phyloP scores from a whole-genome alignment of 2,888 invertebrate species.

The Oxytorus armatus region DNA sequence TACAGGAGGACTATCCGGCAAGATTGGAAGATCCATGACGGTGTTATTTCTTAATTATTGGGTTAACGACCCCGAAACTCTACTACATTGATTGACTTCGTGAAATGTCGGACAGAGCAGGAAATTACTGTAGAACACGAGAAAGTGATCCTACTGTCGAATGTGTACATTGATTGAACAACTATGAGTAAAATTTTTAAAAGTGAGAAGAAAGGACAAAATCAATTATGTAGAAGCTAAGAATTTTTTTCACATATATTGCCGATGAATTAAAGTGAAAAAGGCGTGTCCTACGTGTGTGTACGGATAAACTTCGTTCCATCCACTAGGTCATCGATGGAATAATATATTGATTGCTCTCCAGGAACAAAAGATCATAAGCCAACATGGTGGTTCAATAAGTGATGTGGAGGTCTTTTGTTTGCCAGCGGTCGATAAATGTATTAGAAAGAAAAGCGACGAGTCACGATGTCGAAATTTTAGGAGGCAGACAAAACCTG shows the following conservation, averaged over 20 bases:
- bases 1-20: conserved; percentile 74
- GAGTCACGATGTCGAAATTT: not conserved
- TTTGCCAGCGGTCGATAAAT: too few species aligned
- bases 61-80: conserved; percentile 77
- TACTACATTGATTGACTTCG: not conserved
- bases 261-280: too few species aligned
- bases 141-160: too few species aligned
- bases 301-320: too few species aligned
- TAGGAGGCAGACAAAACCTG: not conserved
- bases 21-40: conserved; percentile 67
- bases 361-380: conserved; percentile 7
- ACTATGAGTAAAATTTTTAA: not conserved
- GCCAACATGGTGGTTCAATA: too few species aligned
- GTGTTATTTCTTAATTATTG: conserved; percentile 78
- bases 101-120: not conserved
- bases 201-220: too few species aligned
- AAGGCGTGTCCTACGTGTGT: too few species aligned
- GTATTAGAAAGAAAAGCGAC: not conserved
- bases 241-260: too few species aligned
- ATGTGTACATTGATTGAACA: not conserved
- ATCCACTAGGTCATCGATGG: not conserved
- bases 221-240: too few species aligned
- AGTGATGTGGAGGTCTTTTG: too few species aligned
- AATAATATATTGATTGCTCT: not conserved
- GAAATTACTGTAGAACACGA: not conserved